Base-by-base conservation (phyloP, 2,888 invertebrate genomes). In the Andrena hattorfiana region DNA sequence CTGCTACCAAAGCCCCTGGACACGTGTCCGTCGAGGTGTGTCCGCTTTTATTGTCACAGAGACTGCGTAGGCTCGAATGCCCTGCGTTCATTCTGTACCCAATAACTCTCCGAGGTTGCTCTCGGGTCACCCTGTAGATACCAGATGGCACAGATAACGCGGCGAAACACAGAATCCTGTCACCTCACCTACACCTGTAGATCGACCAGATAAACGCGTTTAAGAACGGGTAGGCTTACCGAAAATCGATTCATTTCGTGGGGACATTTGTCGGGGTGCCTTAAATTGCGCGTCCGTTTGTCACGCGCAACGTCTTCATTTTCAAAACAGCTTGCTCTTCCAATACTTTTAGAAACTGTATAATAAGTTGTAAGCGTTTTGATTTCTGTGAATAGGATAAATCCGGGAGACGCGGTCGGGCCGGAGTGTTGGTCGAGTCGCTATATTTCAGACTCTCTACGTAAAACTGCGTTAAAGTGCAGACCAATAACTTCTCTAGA, bases 11-110 rank as follows among this genome's bases (percentile, higher is more conserved):
- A 42, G 28, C 28, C 42, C n/a, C 48, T 51, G 60, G 70, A 74
- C 81, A 81, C 81, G 81, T 78, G 81, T 74, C 70, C 62, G 49
- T 60, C 73, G 70, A 79, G 81, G 83, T 81, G 76, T 77, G 76
- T 30, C 72, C 63, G 74, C 54, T 81, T 82, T 83, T 77, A 80
- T 81, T 62, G 72, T 70, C 64, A 26, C 51, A 26, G 59, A 26
- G 8, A 68, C 1, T 64, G 83, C 77, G 83, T 81, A 76, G 76
- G 76, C 70, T 70, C 62, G 54, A 72, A 69, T 42, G 72, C 54
- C 32, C 32, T 62, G n/a, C 35, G 60, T 16, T 66, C 32, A 54
- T 78, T 73, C 51, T 56, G 68, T 64, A 26, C 2, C 42, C 7
- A 62, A 51, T 71, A 72, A 72, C 63, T 72, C 76, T 59, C 62